A percentile compares a stretch with the other conserved stretches of the same genome.
Conservation (phyloP, 30 jellyfish, hydroid and myxozoan species). For the Aurelia sp. region DNA sequence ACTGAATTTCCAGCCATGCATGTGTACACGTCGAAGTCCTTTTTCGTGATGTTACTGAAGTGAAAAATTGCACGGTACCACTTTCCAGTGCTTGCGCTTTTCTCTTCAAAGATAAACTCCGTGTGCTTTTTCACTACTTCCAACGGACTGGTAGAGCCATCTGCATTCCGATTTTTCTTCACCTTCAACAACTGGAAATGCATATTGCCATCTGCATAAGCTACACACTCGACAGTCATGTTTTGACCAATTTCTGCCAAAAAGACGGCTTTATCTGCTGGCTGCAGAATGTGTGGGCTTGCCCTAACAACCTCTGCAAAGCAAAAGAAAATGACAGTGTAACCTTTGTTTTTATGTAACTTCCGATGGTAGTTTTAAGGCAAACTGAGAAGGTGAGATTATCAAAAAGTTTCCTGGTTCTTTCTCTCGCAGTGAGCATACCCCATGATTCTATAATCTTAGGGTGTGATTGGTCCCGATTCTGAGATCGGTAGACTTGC, state of each 20-base stretch:
- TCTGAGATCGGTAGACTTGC: too few relatives aligned
- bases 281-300: slow-evolving; percentile 3
- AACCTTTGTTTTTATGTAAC: not conserved
- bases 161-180: not conserved
- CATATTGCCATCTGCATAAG: slow-evolving; percentile 10
- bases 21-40: too few relatives aligned
- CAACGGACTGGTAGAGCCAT: too few relatives aligned
- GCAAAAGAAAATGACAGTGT: not conserved
- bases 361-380: not conserved
- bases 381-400: not conserved
- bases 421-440: too few relatives aligned
- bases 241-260: slow-evolving; percentile 14
- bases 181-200: slow-evolving; percentile 30
- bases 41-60: too few relatives aligned
- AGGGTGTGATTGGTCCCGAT: too few relatives aligned
- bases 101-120: too few relatives aligned
- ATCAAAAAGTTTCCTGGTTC: not conserved
- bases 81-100: too few relatives aligned
- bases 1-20: too few relatives aligned
- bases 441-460: too few relatives aligned
- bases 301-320: slow-evolving; percentile 23
- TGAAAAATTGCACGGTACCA: too few relatives aligned
- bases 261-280: slow-evolving; percentile 3
- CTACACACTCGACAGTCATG: slow-evolving; percentile 20
- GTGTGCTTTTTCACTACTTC: too few relatives aligned